A percentile compares a stretch with the other conserved stretches of the same genome.
These are phyloP conservation scores for Xenus cinereus DNA, from an alignment of 2,113 vertebrate genomes.

Conservation along the genomic window DNA sequence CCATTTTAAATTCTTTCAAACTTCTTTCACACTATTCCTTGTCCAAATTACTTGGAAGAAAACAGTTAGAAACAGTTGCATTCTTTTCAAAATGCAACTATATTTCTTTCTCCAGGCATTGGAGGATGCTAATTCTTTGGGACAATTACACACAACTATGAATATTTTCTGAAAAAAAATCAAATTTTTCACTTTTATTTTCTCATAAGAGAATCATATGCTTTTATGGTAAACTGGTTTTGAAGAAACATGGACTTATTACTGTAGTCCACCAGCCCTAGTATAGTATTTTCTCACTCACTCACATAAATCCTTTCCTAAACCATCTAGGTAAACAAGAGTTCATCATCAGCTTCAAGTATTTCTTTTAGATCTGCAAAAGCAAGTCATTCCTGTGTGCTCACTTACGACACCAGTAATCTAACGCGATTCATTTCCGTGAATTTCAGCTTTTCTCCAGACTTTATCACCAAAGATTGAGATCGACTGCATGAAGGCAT, in stretches of 20 bases:
- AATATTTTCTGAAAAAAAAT: not conserved
- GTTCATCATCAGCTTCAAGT: not conserved
- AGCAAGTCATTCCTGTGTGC: not conserved
- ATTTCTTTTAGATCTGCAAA: not conserved
- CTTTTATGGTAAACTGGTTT: not conserved
- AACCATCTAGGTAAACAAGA: not conserved
- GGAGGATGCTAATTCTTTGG: not conserved
- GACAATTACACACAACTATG: not conserved
- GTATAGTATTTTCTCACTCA: not conserved
- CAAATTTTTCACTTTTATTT: not conserved
- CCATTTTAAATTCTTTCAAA: not conserved
- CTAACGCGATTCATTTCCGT: not conserved
- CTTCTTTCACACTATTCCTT: not conserved
- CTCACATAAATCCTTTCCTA: not conserved
- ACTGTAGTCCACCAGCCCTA: not conserved
- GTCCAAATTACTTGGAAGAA: not conserved
- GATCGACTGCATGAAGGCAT: not conserved
- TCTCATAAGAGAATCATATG: not conserved
- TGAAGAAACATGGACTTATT: not conserved
- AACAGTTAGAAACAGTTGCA: not conserved
- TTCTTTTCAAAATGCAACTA: not conserved
- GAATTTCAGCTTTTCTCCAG: not conserved
- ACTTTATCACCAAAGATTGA: not conserved
- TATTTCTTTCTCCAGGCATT: not conserved
- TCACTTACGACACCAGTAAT: not conserved